A percentile compares a stretch with the other conserved stretches of the same genome.
Conservation (phyloP, 2,113 vertebrate species). For the Acinonyx jubatus region DNA sequence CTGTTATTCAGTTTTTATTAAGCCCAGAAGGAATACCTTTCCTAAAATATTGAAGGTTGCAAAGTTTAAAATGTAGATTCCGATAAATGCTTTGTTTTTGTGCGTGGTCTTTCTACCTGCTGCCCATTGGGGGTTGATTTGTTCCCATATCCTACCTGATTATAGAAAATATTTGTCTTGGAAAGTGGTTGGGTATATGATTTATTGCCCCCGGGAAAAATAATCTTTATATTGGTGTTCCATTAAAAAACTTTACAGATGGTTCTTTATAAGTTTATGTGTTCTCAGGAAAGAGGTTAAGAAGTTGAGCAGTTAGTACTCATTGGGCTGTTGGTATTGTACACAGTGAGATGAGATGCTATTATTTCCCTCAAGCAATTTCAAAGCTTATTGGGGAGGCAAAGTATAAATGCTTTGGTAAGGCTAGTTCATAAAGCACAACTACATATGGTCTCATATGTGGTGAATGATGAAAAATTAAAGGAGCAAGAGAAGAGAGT, state of each 20-base stretch:
- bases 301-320: neutral
- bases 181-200: neutral
- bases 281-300: slow-evolving; percentile 11
- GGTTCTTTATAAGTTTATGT: neutral
- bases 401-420: neutral
- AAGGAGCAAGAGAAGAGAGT: neutral
- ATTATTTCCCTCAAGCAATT: neutral
- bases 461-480: neutral
- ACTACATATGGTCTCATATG: neutral
- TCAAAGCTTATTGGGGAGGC: neutral
- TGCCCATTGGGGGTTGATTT: neutral
- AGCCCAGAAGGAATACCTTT: slow-evolving; percentile 36
- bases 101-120: neutral
- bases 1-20: neutral
- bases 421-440: neutral
- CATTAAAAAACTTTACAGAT: slow-evolving; percentile 25
- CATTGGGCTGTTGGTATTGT: neutral
- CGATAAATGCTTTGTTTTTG: neutral
- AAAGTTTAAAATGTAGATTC: slow-evolving; percentile 52
- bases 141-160: neutral
- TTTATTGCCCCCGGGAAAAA: neutral
- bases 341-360: neutral
- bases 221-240: neutral
- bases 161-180: slow-evolving; percentile 47
- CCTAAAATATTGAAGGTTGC: neutral